Conservation (phyloP, 2,888 invertebrate species). For the Eustalomyia histrio region DNA sequence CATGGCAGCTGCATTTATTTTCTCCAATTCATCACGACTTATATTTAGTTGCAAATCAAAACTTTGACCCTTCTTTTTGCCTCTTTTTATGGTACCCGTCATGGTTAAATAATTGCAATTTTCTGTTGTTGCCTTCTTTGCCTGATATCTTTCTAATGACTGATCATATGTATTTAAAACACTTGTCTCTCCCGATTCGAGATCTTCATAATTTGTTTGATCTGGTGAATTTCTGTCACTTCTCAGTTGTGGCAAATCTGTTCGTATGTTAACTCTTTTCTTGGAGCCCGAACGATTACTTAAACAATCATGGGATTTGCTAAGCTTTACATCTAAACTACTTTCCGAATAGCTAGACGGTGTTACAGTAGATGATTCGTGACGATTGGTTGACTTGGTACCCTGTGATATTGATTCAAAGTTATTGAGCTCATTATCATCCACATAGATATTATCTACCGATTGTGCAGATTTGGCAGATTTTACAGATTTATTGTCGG, state of each 20-base stretch:
- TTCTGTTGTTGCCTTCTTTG: constrained; percentile 81
- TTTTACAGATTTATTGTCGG: constrained; percentile 61
- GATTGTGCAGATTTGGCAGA: constrained; percentile 72
- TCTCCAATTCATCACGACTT: constrained; percentile 85
- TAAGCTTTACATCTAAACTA: constrained; percentile 77
- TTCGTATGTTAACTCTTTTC: constrained; percentile 84
- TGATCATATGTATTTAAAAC: constrained; percentile 77
- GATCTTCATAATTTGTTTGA: constrained; percentile 76
- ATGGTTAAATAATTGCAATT: constrained; percentile 83
- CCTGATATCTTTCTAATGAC: constrained; percentile 81
- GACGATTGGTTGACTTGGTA: constrained; percentile 74
- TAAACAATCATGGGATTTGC: constrained; percentile 79
- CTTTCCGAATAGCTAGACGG: constrained; percentile 79
- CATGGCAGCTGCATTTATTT: constrained; percentile 82
- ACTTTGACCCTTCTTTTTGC: constrained; percentile 86
- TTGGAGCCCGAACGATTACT: constrained; percentile 81
- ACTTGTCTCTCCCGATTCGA: constrained; percentile 79
- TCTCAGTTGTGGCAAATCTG: constrained; percentile 80
- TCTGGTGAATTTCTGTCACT: constrained; percentile 76
- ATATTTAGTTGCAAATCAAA: constrained; percentile 87
- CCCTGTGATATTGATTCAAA: constrained; percentile 77
- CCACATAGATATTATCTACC: constrained; percentile 81
- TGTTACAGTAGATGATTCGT: constrained; percentile 78
- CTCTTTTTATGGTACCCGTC: constrained; percentile 87
- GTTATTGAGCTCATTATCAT: constrained; percentile 77